These are phyloP conservation scores for Dipodomys spectabilis DNA, from an alignment of 2,113 vertebrate genomes.

Conservation along the genomic window DNA sequence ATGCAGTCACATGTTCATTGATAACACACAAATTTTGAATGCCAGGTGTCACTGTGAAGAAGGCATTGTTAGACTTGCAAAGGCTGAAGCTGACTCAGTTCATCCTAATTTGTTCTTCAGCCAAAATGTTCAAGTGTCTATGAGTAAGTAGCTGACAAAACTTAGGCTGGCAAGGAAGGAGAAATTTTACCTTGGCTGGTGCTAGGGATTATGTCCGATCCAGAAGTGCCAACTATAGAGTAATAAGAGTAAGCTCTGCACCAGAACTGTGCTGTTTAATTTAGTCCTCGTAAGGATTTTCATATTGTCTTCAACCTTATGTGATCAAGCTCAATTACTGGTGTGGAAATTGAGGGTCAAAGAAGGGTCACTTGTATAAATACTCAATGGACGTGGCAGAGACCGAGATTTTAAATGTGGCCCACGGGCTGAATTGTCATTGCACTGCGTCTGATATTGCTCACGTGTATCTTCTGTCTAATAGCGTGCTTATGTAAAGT, in stretches of 20 bases:
- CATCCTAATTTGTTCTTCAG: not conserved
- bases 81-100: not conserved
- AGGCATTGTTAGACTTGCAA: not conserved
- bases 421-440: not conserved
- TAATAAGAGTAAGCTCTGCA: not conserved
- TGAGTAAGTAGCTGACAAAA: not conserved
- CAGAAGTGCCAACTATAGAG: not conserved
- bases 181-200: slow-evolving; percentile 19
- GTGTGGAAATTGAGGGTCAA: not conserved
- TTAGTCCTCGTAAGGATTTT: not conserved
- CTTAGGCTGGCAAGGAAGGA: not conserved
- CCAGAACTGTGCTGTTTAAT: not conserved
- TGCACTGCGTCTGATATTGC: not conserved
- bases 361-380: not conserved
- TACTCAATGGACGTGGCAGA: not conserved
- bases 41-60: not conserved
- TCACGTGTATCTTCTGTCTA: not conserved
- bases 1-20: not conserved
- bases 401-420: not conserved
- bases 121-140: slow-evolving; percentile 8
- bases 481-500: not conserved
- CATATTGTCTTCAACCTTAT: not conserved
- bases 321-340: not conserved
- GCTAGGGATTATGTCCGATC: not conserved
- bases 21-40: not conserved